Conservation (phyloP, 2,888 invertebrate genomes). For the Eupithecia abbreviata region DNA sequence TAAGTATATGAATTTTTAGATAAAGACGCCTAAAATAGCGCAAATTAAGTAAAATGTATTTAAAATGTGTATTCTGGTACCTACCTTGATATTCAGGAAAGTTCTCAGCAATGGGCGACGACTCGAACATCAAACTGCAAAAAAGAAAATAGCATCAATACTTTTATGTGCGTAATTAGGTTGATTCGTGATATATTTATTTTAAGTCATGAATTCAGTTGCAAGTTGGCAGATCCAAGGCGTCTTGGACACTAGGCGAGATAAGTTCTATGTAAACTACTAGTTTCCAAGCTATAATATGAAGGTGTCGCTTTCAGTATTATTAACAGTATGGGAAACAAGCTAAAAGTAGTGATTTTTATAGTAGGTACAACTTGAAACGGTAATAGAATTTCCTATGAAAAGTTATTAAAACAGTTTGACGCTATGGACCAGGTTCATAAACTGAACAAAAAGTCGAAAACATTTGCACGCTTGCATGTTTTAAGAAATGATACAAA, state of each 20-base stretch:
- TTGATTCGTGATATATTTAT: not conserved
- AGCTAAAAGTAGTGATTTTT: not conserved
- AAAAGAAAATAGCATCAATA: not conserved
- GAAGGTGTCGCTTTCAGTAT: not conserved
- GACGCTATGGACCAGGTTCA: not conserved
- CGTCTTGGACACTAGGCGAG: not conserved
- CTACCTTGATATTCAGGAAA: constrained; percentile 59
- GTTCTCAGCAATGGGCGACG: constrained; percentile 53
- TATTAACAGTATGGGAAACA: not conserved
- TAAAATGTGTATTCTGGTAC: constrained; percentile 35
- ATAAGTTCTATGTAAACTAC: not conserved
- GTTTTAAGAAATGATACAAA: not conserved
- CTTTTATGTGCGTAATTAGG: not conserved
- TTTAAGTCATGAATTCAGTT: not conserved
- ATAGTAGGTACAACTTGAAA: not conserved
- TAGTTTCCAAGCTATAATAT: not conserved
- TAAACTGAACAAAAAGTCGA: not conserved
- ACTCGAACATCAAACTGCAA: constrained; percentile 63
- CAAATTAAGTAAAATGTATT: not conserved
- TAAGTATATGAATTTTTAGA: not conserved
- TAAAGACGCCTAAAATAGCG: not conserved
- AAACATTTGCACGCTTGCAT: not conserved
- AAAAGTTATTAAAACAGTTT: not conserved
- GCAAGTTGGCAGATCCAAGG: not conserved
- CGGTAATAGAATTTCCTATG: not conserved